phyloP scores from a whole-genome alignment of 37 sponge, comb jelly and placozoan genomes.

The Chondrilla cf. caribensis region DNA sequence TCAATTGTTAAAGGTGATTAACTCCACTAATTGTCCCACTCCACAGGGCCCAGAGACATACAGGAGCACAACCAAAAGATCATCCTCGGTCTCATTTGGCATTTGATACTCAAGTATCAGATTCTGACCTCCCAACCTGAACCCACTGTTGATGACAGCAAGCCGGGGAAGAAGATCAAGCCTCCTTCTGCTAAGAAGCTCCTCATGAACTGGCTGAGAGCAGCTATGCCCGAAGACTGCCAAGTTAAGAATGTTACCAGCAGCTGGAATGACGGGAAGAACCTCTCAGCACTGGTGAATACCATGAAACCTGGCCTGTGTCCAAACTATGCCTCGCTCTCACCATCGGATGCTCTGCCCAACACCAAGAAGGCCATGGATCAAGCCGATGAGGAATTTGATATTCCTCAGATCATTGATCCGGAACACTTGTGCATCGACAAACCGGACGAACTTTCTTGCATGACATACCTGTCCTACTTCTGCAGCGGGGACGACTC shows the following conservation, averaged over 20 bases:
- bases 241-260: slow-evolving; percentile 29
- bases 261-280: slow-evolving; percentile 73
- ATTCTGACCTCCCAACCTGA: not conserved
- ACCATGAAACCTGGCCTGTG: slow-evolving; percentile 74
- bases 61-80: slow-evolving; percentile 4
- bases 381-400: slow-evolving; percentile 67
- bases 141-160: not conserved
- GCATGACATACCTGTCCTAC: slow-evolving; percentile 85
- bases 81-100: slow-evolving; percentile 20
- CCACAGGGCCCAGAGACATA: not conserved
- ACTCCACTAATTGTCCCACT: no score
- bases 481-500: slow-evolving; percentile 71
- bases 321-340: slow-evolving; percentile 62
- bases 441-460: slow-evolving; percentile 79
- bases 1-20: no score
- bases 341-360: slow-evolving; percentile 45
- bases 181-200: slow-evolving; percentile 62
- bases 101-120: slow-evolving; percentile 15
- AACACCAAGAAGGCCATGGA: slow-evolving; percentile 68
- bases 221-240: slow-evolving; percentile 39
- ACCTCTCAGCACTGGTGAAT: slow-evolving; percentile 68
- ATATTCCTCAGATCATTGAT: slow-evolving; percentile 60
- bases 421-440: slow-evolving; percentile 61
- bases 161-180: not conserved
- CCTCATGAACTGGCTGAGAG: slow-evolving; percentile 63